phyloP scores from a whole-genome alignment of 53 echinoderm and acorn worm genomes.

The Henricia sp. region DNA sequence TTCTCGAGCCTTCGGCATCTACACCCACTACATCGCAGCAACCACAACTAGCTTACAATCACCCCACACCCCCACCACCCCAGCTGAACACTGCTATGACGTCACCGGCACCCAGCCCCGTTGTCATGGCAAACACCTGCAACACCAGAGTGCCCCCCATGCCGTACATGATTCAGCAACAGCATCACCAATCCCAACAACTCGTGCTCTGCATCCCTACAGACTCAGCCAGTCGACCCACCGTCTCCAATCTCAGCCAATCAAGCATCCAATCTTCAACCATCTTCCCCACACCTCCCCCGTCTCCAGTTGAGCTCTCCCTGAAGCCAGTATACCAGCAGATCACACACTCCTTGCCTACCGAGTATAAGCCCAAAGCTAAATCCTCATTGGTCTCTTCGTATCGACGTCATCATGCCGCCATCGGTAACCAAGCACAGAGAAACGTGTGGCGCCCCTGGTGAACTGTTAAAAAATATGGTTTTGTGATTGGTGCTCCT shows the following conservation, averaged over 20 bases:
- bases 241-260: conserved; percentile 22
- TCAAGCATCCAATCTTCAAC: conserved; percentile 9
- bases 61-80: background rate
- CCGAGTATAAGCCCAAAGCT: conserved; percentile 29
- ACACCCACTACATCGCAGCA: conserved; percentile 4
- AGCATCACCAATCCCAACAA: conserved; percentile 13
- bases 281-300: conserved; percentile 52
- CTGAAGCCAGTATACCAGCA: conserved; percentile 16
- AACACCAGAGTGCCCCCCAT: conserved; percentile 2
- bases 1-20: conserved; percentile 22
- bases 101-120: conserved; percentile 50
- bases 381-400: conserved; percentile 12
- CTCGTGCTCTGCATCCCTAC: conserved; percentile 41
- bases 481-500: conserved; percentile 17
- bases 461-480: background rate
- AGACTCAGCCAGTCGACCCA: conserved; percentile 31
- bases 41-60: background rate
- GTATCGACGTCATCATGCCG: conserved; percentile 29
- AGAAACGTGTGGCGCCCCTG: conserved; percentile 44
- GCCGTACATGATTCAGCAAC: background rate
- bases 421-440: background rate
- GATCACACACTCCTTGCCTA: conserved; percentile 2
- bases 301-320: conserved; percentile 30
- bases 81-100: background rate
- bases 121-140: conserved; percentile 11